A percentile compares a stretch with the other conserved stretches of the same genome.
Evolutionary conservation across 30 jellyfish, hydroid and myxozoan genomes (phyloP).

Genomic region (Turritopsis dohrnii): DNA sequence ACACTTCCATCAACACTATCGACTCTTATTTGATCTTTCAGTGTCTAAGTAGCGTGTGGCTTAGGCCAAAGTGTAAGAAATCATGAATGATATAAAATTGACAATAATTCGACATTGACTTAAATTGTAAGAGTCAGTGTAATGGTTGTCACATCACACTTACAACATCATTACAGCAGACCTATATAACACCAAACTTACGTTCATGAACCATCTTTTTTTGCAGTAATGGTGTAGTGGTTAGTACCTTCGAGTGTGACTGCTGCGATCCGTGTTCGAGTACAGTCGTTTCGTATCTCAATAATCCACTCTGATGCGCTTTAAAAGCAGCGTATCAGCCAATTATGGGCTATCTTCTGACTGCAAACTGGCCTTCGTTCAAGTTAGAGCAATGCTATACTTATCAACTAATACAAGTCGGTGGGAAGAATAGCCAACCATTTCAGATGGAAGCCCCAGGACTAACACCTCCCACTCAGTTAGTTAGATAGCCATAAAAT

Average conservation of each 20-base stretch:
- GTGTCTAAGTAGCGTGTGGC: neutral
- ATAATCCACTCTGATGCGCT: neutral
- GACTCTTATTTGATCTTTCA: neutral
- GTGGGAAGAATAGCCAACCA: neutral
- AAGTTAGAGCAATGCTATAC: neutral
- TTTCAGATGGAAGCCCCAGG: neutral
- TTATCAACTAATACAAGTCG: neutral
- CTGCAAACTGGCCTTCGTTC: neutral
- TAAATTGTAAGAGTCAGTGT: neutral
- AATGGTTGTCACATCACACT: neutral
- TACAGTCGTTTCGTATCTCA: neutral
- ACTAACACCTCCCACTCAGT: neutral
- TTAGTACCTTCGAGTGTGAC: neutral
- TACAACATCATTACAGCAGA: neutral
- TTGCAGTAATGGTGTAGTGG: neutral
- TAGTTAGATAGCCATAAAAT: neutral
- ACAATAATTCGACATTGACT: neutral
- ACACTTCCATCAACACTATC: neutral
- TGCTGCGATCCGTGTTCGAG: neutral
- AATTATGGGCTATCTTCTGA: neutral
- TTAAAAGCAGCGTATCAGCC: too few relatives aligned
- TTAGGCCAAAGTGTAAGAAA: neutral
- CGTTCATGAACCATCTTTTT: neutral
- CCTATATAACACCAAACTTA: neutral
- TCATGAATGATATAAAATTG: neutral